Percentiles rank a stretch among this genome's conserved stretches.
These are phyloP conservation scores for Aphidoletes aphidimyza DNA, from an alignment of 2,888 invertebrate genomes.

Conservation along the genomic window DNA sequence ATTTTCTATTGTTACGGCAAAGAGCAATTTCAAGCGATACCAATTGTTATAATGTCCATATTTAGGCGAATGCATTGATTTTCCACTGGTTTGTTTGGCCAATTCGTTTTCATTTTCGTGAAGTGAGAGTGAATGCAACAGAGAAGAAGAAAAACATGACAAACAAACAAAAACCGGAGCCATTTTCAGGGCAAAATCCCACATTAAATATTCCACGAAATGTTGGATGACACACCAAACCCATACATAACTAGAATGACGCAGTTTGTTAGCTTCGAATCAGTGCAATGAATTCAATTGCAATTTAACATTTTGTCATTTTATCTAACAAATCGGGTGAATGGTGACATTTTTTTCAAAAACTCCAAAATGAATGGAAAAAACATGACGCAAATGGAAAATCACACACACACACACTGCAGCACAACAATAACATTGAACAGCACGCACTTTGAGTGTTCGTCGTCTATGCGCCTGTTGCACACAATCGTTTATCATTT, in stretches of 20 bases:
- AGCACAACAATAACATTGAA: no score
- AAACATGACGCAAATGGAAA: slow-evolving; percentile 8
- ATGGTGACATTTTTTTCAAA: slow-evolving; percentile 1
- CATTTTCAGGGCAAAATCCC: no score
- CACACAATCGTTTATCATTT: slow-evolving; percentile 16
- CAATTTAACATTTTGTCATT: not conserved
- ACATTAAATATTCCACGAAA: no score
- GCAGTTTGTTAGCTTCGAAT: no score
- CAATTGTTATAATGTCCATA: slow-evolving; percentile 41
- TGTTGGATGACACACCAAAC: no score
- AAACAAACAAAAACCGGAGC: no score
- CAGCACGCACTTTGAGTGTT: no score
- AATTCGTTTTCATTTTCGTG: no score
- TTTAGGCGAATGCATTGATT: not conserved
- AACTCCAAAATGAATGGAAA: not conserved
- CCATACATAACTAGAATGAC: no score
- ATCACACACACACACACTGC: not conserved
- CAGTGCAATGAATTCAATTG: no score
- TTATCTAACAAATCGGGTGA: not conserved
- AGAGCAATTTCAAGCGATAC: not conserved
- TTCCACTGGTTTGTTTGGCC: not conserved
- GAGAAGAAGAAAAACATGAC: not conserved
- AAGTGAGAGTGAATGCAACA: no score
- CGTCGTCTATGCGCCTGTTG: not conserved
- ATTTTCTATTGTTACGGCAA: not conserved